phyloP scores from a whole-genome alignment of 2,888 invertebrate species.

The Dryobotodes eremita region DNA sequence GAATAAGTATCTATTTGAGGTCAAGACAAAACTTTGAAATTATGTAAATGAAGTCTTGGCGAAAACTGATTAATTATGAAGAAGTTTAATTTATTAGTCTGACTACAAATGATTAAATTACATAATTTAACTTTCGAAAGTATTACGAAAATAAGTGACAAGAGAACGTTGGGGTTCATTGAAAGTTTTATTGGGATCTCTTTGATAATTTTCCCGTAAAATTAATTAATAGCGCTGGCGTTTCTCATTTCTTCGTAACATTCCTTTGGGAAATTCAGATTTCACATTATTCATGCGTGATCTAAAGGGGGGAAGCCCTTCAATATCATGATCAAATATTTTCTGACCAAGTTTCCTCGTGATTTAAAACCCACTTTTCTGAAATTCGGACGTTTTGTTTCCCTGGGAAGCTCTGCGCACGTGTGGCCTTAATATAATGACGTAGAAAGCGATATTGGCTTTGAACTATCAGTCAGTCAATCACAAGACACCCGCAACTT shows the following conservation, averaged over 20 bases:
- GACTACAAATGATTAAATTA: conserved; percentile 2
- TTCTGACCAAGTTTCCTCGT: neutral
- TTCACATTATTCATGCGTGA: conserved; percentile 28
- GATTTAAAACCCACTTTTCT: neutral
- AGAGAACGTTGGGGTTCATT: neutral
- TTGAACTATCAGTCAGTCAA: conserved; percentile 12
- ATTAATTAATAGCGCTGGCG: conserved; percentile 2
- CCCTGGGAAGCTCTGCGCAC: neutral
- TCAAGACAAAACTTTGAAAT: neutral
- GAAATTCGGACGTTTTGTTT: neutral
- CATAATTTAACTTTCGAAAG: conserved; percentile 7
- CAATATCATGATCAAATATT: neutral
- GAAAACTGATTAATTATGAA: neutral
- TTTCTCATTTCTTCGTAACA: neutral
- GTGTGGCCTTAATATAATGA: conserved; percentile 7
- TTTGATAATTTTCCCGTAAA: neutral
- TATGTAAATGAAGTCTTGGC: neutral
- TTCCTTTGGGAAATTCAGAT: conserved; percentile 16
- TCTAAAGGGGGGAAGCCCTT: neutral
- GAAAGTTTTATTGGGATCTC: neutral
- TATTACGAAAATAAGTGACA: neutral
- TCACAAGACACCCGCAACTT: neutral
- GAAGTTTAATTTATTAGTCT: neutral
- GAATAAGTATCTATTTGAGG: neutral
- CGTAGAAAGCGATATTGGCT: neutral